Conservation (phyloP, 2,888 invertebrate genomes). For the Netelia melanura region DNA sequence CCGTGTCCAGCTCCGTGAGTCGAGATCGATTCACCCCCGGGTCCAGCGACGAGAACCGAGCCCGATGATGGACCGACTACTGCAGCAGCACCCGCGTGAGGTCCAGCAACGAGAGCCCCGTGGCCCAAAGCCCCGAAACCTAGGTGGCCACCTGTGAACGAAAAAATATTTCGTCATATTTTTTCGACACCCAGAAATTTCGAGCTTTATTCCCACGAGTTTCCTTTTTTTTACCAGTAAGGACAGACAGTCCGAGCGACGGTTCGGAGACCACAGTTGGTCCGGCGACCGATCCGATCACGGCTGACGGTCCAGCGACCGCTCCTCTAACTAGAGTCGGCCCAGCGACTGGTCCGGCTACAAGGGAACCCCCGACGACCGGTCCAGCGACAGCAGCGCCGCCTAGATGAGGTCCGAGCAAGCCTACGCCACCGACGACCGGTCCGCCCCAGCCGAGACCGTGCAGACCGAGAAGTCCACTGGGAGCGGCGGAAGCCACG, state of each 20-base stretch:
- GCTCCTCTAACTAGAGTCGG: constrained; percentile 67
- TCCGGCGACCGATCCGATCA: constrained; percentile 73
- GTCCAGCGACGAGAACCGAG: constrained; percentile 70
- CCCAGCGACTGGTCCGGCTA: constrained; percentile 70
- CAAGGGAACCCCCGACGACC: constrained; percentile 60
- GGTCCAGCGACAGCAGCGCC: constrained; percentile 67
- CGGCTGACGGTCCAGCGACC: constrained; percentile 70
- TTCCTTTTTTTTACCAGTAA: constrained; percentile 60
- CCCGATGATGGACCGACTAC: constrained; percentile 66
- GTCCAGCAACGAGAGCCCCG: constrained; percentile 68
- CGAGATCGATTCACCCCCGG: constrained; percentile 68
- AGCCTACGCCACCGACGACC: constrained; percentile 59
- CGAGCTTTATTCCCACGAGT: too few relatives aligned
- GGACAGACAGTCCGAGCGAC: constrained; percentile 64
- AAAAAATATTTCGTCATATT: background rate
- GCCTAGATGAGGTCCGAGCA: constrained; percentile 68
- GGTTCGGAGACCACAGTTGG: constrained; percentile 72
- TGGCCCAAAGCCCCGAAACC: constrained; percentile 57
- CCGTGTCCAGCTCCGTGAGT: constrained; percentile 70
- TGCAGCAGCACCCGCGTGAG: constrained; percentile 60
- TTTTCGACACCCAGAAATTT: background rate
- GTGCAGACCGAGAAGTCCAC: constrained; percentile 64
- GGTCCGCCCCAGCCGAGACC: constrained; percentile 61
- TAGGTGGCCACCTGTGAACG: constrained; percentile 50
- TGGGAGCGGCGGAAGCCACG: constrained; percentile 72